Conservation (phyloP, 1,140 invertebrate genomes). For the Palaemon carinicauda region DNA sequence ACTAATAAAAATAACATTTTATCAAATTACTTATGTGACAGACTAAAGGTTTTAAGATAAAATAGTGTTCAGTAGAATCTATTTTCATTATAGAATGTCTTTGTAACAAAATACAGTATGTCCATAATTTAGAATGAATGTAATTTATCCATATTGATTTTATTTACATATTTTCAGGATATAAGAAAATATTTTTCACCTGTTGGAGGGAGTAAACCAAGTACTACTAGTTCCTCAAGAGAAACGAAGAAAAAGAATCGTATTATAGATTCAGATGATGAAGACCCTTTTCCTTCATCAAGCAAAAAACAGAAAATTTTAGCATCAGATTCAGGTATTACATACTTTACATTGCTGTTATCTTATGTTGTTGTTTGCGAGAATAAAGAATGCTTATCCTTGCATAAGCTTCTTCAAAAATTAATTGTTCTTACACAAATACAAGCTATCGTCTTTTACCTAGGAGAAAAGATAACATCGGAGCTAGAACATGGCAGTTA, state of each 20-base stretch:
- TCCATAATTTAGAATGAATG: neutral
- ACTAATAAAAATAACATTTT: no score
- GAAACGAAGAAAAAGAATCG: constrained; percentile 1
- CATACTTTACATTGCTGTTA: neutral
- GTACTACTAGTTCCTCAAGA: neutral
- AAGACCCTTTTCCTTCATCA: neutral
- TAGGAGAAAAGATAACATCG: no score
- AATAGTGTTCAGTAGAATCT: no score
- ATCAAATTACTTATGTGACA: no score
- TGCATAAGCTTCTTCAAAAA: no score
- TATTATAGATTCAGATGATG: constrained; percentile 26
- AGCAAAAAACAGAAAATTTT: constrained; percentile 3
- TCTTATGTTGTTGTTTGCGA: neutral
- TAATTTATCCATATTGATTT: neutral
- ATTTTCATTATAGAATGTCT: no score
- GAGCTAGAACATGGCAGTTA: no score
- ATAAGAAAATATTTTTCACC: constrained; percentile 21
- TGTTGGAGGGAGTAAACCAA: neutral
- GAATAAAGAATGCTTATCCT: neutral
- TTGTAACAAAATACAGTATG: no score
- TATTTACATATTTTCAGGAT: constrained; percentile 5
- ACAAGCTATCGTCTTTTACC: no score
- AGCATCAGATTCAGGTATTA: constrained; percentile 20
- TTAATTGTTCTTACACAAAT: no score
- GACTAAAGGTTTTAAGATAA: no score